Base-by-base conservation (phyloP, 2,113 vertebrate species). In the Ptychochromis oligacanthus region DNA sequence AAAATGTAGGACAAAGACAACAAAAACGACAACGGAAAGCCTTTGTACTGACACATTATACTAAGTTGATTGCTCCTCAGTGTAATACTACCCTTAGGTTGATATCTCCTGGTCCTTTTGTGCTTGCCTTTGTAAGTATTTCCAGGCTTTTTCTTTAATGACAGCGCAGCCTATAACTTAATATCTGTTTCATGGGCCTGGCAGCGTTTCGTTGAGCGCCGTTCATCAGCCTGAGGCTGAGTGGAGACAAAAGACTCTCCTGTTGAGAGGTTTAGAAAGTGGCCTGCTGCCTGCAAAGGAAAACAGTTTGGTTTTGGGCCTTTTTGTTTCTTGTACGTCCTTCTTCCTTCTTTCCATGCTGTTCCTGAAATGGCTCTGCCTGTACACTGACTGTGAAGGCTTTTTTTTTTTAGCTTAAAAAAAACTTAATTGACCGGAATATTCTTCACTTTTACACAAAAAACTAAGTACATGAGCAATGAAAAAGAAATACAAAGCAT, bases 211-310 rank as follows among this genome's bases (percentile, higher is more conserved):
- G 36, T 57, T 52, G 78, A 81, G 46, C 58, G 70, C 60, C 28
- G 38, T 56, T 76, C 67, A 22, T 56, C 75, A 24, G 54, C 78
- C 80, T 4, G 1, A 20, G 72, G 65, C 82, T 90, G 52, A 57
- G 20, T 22, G 14, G 52, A 86, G 79, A 93, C 79, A 88, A 92
- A 87, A 84, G 80, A 58, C 74, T 79, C 83, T 80, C 67, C 83
- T 81, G 79, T 86, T 55, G 40, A 67, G 43, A 86, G 88, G 81
- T 85, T 89, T n/a, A 31, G 54, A 52, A 72, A 64, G 46, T 46
- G 55, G 77, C 49, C 79, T 54, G 26, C 43, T 59, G 57, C 59
- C 52, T n/a, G 36, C 65, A 8, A 26, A 52, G 76, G 62, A 70
- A 56, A 84, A 59, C 15, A 17, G 11, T 62, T 58, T 26, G 28